Evolutionary conservation across 2,113 vertebrate genomes (phyloP).

Genomic region (Muscicapa adusta): DNA sequence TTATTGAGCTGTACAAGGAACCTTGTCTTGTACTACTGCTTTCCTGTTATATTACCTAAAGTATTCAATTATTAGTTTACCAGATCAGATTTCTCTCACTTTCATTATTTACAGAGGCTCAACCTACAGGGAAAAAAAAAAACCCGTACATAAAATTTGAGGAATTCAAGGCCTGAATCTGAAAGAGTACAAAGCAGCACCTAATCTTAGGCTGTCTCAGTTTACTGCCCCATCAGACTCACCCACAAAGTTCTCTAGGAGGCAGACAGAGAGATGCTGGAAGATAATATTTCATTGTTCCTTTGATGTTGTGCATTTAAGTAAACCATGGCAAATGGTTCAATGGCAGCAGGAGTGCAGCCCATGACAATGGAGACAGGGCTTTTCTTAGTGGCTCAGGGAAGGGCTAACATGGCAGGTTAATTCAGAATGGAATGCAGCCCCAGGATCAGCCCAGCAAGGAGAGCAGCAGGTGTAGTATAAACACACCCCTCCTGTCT

Average conservation of each 20-base stretch:
- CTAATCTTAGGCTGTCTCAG: not conserved
- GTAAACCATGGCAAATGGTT: not conserved
- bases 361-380: fast-evolving
- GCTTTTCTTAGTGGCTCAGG: not conserved
- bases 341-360: not conserved
- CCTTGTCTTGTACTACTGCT: not conserved
- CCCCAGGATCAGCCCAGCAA: not conserved
- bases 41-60: not conserved
- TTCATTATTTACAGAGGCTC: conserved; percentile 6
- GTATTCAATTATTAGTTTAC: conserved; percentile 14
- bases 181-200: not conserved
- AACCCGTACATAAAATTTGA: not conserved
- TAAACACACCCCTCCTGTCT: not conserved
- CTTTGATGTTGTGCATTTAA: not conserved
- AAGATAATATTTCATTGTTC: not conserved
- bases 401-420: not conserved
- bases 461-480: not conserved
- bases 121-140: not conserved
- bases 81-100: not conserved
- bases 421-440: not conserved
- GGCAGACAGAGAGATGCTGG: not conserved
- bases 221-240: not conserved
- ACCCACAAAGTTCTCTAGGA: not conserved
- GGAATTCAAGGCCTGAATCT: not conserved
- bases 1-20: not conserved